A percentile compares a stretch with the other conserved stretches of the same genome.
These are phyloP conservation scores for Drosophila serrata DNA, from an alignment of 1,140 invertebrate genomes.

Conservation along the genomic window DNA sequence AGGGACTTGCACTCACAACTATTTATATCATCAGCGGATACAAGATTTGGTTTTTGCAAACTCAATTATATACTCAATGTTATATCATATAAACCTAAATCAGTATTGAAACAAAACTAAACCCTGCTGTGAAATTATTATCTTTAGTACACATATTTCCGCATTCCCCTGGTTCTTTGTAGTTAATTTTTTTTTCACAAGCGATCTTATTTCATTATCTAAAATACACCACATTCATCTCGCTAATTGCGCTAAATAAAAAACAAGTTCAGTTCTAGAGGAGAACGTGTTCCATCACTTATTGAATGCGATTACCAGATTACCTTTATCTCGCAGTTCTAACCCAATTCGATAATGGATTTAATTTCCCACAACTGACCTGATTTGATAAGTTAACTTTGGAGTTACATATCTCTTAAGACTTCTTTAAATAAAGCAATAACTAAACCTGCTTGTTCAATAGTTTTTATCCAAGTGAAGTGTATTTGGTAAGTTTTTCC, in stretches of 20 bases:
- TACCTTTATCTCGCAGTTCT: slow-evolving; percentile 17
- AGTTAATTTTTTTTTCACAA: neutral
- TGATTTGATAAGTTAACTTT: slow-evolving; percentile 19
- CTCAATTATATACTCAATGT: too few relatives aligned
- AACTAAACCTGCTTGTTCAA: neutral
- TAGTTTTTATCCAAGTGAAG: neutral
- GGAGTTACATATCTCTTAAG: neutral
- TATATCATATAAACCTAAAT: neutral
- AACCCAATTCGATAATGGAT: slow-evolving; percentile 25
- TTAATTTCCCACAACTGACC: slow-evolving; percentile 4
- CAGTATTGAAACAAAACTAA: neutral
- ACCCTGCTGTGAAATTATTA: neutral
- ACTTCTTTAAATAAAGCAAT: neutral
- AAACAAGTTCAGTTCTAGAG: slow-evolving; percentile 2
- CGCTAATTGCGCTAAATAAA: slow-evolving; percentile 6
- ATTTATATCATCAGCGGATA: neutral
- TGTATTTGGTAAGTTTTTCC: neutral
- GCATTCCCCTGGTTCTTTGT: neutral
- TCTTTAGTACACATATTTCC: neutral
- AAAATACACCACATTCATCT: slow-evolving; percentile 8
- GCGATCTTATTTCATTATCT: slow-evolving; percentile 5
- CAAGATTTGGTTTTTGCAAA: neutral
- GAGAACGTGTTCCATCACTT: slow-evolving; percentile 16
- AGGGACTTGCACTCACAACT: neutral
- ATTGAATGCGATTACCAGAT: slow-evolving; percentile 24